Percentiles rank a stretch among this genome's conserved stretches.
phyloP scores from a whole-genome alignment of 2,113 vertebrate genomes.

The Caretta caretta region DNA sequence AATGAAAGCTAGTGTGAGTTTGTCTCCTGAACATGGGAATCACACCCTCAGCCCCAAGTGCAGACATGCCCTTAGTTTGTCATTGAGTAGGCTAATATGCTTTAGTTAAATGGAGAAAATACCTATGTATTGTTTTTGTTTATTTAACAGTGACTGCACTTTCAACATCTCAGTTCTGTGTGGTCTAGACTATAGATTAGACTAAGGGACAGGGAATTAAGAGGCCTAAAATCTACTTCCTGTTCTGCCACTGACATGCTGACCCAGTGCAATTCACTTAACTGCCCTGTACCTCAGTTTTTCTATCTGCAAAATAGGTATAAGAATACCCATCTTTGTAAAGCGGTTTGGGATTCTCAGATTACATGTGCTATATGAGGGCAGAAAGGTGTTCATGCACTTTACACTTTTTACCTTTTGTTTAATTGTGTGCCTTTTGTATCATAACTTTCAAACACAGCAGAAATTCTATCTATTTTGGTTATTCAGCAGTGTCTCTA shows the following conservation, averaged over 20 bases:
- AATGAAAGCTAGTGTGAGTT: not conserved
- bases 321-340: not conserved
- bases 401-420: not conserved
- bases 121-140: not conserved
- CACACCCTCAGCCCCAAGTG: not conserved
- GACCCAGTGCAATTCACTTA: not conserved
- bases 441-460: too few species aligned
- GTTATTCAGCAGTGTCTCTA: not conserved
- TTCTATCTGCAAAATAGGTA: not conserved
- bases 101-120: not conserved
- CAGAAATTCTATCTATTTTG: not conserved
- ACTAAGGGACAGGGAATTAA: not conserved
- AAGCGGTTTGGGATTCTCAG: not conserved
- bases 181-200: not conserved
- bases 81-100: not conserved
- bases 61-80: not conserved
- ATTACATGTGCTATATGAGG: not conserved
- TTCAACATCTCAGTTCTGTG: not conserved
- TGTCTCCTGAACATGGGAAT: not conserved
- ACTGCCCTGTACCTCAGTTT: not conserved
- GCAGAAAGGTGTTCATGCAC: not conserved
- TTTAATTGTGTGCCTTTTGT: not conserved
- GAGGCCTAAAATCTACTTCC: not conserved
- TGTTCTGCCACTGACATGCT: not conserved
- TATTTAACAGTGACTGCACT: not conserved